Conservation (phyloP, 2,113 vertebrate genomes). For the Rhinichthys klamathensis region DNA sequence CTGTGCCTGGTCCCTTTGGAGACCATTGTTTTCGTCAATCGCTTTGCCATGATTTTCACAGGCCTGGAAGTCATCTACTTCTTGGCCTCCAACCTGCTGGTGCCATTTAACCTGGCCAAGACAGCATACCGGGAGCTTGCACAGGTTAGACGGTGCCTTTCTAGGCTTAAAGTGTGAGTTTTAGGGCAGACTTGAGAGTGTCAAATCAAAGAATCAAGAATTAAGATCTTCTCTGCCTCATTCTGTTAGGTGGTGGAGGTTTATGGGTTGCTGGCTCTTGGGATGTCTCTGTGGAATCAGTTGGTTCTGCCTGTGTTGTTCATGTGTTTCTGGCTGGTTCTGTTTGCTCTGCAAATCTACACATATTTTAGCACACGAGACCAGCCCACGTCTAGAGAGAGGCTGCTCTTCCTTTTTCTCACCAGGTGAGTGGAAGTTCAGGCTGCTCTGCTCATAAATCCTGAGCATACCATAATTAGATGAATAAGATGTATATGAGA, state of each 20-base stretch:
- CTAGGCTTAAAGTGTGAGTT: not conserved
- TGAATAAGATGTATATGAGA: not conserved
- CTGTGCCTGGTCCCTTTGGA: constrained; percentile 95
- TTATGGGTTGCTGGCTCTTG: constrained; percentile 92
- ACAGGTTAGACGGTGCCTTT: constrained; percentile 77
- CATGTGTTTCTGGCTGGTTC: constrained; percentile 98
- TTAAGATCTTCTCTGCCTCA: not conserved
- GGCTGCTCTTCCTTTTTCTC: constrained; percentile 96
- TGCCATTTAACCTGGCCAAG: constrained; percentile 96
- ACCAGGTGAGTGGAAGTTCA: constrained; percentile 82
- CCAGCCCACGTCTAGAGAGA: constrained; percentile 93
- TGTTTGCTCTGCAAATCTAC: constrained; percentile 97
- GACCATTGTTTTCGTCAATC: constrained; percentile 97
- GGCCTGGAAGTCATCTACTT: constrained; percentile 98
- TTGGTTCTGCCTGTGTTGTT: constrained; percentile 96
- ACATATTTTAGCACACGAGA: constrained; percentile 97
- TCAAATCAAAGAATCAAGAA: not conserved
- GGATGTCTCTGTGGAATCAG: constrained; percentile 99
- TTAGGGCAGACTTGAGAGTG: not conserved
- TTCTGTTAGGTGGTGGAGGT: constrained; percentile 91
- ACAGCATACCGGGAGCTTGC: constrained; percentile 95
- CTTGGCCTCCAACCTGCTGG: constrained; percentile 93
- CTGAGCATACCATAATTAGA: not conserved
- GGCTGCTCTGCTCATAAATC: not conserved
- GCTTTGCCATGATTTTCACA: constrained; percentile 98